phyloP scores from a whole-genome alignment of 2,888 invertebrate species.

The Aethes cnicana region DNA sequence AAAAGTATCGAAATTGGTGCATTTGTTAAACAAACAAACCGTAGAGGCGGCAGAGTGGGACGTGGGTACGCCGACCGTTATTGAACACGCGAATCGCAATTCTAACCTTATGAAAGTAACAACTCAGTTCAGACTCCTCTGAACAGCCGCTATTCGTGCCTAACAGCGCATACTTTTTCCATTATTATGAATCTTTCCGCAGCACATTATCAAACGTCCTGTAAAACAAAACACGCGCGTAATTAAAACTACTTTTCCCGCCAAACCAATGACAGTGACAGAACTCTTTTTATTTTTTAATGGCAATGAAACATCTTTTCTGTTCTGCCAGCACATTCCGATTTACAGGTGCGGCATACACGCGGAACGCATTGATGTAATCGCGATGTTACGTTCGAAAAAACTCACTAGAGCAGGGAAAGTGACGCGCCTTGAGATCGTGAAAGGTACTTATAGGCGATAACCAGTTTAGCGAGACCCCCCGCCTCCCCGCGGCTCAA shows the following conservation, averaged over 20 bases:
- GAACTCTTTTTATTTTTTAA: slow-evolving; percentile 14
- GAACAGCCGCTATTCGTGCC: slow-evolving; percentile 16
- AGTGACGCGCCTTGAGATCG: slow-evolving; percentile 78
- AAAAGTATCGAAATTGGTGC: slow-evolving; percentile 28
- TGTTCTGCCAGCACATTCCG: slow-evolving; percentile 40
- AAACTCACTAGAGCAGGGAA: slow-evolving; percentile 78
- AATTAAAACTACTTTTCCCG: slow-evolving; percentile 9
- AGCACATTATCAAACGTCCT: slow-evolving; percentile 22
- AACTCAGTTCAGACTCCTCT: neutral
- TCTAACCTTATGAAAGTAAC: neutral
- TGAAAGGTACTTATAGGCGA: slow-evolving; percentile 76
- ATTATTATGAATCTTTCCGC: slow-evolving; percentile 29
- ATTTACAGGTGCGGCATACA: slow-evolving; percentile 61
- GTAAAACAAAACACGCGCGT: slow-evolving; percentile 18
- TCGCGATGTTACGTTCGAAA: slow-evolving; percentile 75
- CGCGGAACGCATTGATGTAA: slow-evolving; percentile 78
- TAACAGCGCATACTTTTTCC: slow-evolving; percentile 24
- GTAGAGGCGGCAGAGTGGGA: slow-evolving; percentile 14
- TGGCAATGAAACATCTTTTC: slow-evolving; percentile 10
- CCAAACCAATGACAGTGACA: slow-evolving; percentile 13
- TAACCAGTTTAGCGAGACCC: slow-evolving; percentile 58
- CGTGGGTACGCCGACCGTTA: slow-evolving; percentile 29
- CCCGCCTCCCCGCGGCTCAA: slow-evolving; percentile 44
- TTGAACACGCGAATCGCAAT: slow-evolving; percentile 3
- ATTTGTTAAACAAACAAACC: slow-evolving; percentile 31